phyloP scores from a whole-genome alignment of 2,888 invertebrate species.

The Limenitis camilla region DNA sequence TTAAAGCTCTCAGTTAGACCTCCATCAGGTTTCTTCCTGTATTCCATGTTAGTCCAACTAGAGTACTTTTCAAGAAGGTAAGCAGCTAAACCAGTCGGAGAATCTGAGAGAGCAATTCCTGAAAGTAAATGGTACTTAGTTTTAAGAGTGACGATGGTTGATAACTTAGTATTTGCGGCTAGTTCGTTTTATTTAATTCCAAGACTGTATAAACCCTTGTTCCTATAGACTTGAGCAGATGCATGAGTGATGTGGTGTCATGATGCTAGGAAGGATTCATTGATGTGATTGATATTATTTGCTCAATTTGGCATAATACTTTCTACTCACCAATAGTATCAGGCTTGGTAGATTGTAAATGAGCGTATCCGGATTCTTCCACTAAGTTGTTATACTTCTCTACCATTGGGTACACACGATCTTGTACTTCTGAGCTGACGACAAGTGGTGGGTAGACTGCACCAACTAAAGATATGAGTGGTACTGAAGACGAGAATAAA shows the following conservation, averaged over 20 bases:
- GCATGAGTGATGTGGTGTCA: too few relatives aligned
- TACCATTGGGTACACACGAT: conserved; percentile 45
- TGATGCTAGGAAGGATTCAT: too few relatives aligned
- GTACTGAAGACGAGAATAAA: conserved; percentile 29
- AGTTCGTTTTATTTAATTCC: too few relatives aligned
- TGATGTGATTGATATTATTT: too few relatives aligned
- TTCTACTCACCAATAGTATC: conserved; percentile 83
- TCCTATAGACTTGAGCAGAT: too few relatives aligned
- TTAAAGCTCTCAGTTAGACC: conserved; percentile 78
- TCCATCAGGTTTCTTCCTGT: conserved; percentile 74
- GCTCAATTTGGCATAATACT: too few relatives aligned
- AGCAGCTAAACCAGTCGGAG: conserved; percentile 85
- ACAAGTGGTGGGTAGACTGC: conserved; percentile 73
- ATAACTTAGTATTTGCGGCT: too few relatives aligned
- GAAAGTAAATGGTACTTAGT: too few relatives aligned
- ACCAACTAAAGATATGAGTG: conserved; percentile 60
- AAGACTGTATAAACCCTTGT: too few relatives aligned
- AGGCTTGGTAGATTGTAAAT: conserved; percentile 88
- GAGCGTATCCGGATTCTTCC: conserved; percentile 61
- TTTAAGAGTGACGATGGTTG: too few relatives aligned
- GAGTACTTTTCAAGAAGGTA: conserved; percentile 91
- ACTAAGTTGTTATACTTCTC: conserved; percentile 29
- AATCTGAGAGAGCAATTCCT: conserved; percentile 63
- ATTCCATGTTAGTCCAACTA: conserved; percentile 76
- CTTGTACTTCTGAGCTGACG: conserved; percentile 47